phyloP scores from a whole-genome alignment of 2,888 invertebrate species.

The Hypolimnas misippus region DNA sequence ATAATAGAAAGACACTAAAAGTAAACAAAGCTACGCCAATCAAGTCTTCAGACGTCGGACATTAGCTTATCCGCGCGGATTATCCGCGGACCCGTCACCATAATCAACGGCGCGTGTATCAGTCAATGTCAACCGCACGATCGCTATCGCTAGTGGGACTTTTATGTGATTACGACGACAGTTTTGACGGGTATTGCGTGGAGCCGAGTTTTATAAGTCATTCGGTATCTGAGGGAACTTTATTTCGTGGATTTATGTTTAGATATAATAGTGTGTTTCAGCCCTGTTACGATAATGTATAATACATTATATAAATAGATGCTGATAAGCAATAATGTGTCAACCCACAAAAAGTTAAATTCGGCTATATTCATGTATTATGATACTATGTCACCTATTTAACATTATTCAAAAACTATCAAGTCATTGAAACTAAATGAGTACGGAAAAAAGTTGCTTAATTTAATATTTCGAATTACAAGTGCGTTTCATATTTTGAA shows the following conservation, averaged over 20 bases:
- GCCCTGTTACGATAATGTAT: no score
- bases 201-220: conserved; percentile 8
- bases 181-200: conserved; percentile 22
- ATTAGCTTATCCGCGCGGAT: conserved; percentile 13
- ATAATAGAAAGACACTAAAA: background rate
- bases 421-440: no score
- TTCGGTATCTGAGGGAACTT: background rate
- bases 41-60: conserved; percentile 6
- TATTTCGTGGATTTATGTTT: background rate
- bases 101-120: conserved; percentile 21
- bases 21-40: conserved; percentile 7
- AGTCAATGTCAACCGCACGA: conserved; percentile 31
- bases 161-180: conserved; percentile 33
- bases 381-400: no score
- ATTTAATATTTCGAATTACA: no score
- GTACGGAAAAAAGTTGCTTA: no score
- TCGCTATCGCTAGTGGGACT: conserved; percentile 29
- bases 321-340: no score
- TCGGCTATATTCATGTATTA: no score
- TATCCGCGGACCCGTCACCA: conserved; percentile 3
- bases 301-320: no score
- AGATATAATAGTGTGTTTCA: no score
- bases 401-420: no score
- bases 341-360: no score
- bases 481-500: no score